Conservation (phyloP, 1,140 invertebrate species). For the Cherax quadricarinatus region DNA sequence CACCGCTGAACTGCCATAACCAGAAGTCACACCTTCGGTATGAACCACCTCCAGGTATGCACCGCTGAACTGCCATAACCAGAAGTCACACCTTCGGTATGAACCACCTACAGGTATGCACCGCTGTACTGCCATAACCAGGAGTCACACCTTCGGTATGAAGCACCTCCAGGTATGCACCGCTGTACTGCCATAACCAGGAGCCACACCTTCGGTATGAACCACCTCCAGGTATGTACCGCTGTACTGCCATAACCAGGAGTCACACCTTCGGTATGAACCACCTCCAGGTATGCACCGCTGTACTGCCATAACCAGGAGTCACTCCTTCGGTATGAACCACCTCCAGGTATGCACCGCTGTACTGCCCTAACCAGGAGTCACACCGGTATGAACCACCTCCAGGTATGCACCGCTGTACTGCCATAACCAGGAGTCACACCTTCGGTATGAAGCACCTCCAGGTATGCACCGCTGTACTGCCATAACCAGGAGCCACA, state of each 20-base stretch:
- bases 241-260: too few relatives aligned
- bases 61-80: too few relatives aligned
- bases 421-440: too few relatives aligned
- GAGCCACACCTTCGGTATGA: slow-evolving; percentile 31
- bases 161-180: slow-evolving; percentile 47
- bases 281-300: slow-evolving; percentile 50
- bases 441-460: slow-evolving; percentile 45
- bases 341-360: slow-evolving; percentile 53
- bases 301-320: too few relatives aligned
- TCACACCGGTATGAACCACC: slow-evolving; percentile 44
- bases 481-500: too few relatives aligned
- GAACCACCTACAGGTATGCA: slow-evolving; percentile 43
- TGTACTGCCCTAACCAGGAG: too few relatives aligned
- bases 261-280: slow-evolving; percentile 35
- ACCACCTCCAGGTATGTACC: slow-evolving; percentile 49
- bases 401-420: slow-evolving; percentile 47
- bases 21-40: slow-evolving; percentile 35
- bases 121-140: too few relatives aligned
- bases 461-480: slow-evolving; percentile 41
- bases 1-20: too few relatives aligned
- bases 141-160: slow-evolving; percentile 30
- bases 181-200: too few relatives aligned
- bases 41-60: slow-evolving; percentile 48
- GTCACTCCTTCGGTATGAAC: slow-evolving; percentile 32
- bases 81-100: slow-evolving; percentile 40